Conservation (phyloP, 92 coral and sea anemone species). For the Porites cylindrica region DNA sequence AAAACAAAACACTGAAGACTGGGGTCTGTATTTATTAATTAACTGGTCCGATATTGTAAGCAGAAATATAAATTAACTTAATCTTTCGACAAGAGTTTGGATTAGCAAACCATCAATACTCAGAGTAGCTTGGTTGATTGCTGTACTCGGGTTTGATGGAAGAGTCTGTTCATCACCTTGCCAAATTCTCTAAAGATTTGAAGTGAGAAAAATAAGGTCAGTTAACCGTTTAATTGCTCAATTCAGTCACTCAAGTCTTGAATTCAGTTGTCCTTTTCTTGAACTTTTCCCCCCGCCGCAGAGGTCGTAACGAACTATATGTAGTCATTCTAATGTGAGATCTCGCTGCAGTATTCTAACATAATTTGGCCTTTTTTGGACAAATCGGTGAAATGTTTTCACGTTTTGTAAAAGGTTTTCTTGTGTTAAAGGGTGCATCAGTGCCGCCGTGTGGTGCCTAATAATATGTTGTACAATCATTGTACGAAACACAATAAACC, state of each 20-base stretch:
- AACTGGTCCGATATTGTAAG: background rate
- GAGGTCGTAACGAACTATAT: too few species aligned
- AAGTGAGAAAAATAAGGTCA: background rate
- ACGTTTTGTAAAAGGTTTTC: too few species aligned
- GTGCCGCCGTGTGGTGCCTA: background rate
- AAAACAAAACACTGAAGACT: background rate
- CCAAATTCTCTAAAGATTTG: slow-evolving; percentile 1
- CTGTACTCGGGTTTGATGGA: background rate
- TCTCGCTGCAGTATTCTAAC: too few species aligned
- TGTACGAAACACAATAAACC: background rate
- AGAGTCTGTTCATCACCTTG: background rate
- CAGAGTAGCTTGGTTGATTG: background rate
- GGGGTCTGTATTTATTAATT: background rate
- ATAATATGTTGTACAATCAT: background rate
- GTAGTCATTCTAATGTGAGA: too few species aligned
- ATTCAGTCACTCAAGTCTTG: background rate
- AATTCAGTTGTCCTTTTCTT: too few species aligned
- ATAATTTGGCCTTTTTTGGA: too few species aligned
- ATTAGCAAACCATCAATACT: background rate
- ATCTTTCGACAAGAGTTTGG: background rate
- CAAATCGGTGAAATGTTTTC: too few species aligned
- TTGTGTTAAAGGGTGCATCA: background rate
- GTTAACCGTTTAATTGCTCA: background rate
- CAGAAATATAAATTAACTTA: background rate
- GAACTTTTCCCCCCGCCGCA: too few species aligned